Base-by-base conservation (phyloP, 35 echinoderm and acorn worm genomes). In the Ophioderma brevispina region DNA sequence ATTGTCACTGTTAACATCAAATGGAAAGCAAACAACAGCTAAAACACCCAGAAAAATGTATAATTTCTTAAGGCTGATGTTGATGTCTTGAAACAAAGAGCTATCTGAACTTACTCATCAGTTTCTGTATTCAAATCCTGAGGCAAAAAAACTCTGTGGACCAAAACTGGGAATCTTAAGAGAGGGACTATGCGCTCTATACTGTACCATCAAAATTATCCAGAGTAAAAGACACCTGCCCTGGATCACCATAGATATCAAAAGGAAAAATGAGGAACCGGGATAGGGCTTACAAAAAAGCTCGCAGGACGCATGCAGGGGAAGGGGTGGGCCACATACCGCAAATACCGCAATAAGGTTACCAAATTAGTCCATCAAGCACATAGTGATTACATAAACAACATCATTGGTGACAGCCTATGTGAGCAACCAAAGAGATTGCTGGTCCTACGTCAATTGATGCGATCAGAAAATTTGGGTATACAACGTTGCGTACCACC, bases 191-290 rank as follows among this genome's bases (percentile, higher is more conserved):
- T 40, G 36, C 43, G 25, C 36, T 39, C 23, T 21, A 82, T 11
- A 30, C 35, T 75, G 37, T 88, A 30, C 64, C 76, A 78, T 88
- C 86, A 78, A 88, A 88, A 77, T 5, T 88, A 36, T 35, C n/a
- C 38, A 88, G 75, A 19, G 55, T 32, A 14, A 64, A 37, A 3
- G 52, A 49, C 40, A 88, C 38, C 76, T 88, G 38, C 64, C 86
- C 1, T 78, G 64, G 86, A 46, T 78, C 37, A 88, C 40, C 23
- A 25, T 14, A 13, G 76, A 88, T 38, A 18, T 88, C 1, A n/a
- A 88, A 88, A 88, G 0, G 86, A 3, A 78, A 88, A 42, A 88
- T 88, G 86, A 77, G 86, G 38, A 88, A 88, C 15, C 40, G 86
- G 0, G 86, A 88, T 31, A 36, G 11, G 34, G 32, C 78, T 15